Percentiles rank a stretch among this genome's conserved stretches.
These are phyloP conservation scores for Labrus mixtus DNA, from an alignment of 2,113 vertebrate genomes.

Conservation along the genomic window DNA sequence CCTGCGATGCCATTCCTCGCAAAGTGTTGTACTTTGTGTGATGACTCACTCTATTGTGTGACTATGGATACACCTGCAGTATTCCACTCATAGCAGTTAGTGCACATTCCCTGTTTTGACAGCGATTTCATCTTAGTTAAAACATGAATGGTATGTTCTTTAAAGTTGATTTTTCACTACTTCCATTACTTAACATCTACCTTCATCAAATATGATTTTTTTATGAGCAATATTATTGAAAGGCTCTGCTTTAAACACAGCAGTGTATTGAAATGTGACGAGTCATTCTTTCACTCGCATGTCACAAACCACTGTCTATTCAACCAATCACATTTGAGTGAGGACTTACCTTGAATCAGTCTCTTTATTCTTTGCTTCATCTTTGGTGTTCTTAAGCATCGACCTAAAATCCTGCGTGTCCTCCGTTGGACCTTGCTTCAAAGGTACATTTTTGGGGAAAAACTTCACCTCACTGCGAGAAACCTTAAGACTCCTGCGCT, in stretches of 20 bases:
- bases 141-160: neutral
- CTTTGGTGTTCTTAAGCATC: conserved; percentile 7
- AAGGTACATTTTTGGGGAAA: conserved; percentile 70
- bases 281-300: conserved; percentile 11
- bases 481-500: conserved; percentile 80
- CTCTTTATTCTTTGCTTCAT: conserved; percentile 38
- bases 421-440: conserved; percentile 30
- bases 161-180: neutral
- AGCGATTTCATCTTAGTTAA: conserved; percentile 5
- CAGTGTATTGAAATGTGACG: neutral
- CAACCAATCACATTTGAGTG: neutral
- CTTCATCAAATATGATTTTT: neutral
- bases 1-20: neutral
- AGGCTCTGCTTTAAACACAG: neutral
- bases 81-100: conserved; percentile 28
- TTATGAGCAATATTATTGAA: neutral
- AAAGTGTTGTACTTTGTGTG: conserved; percentile 39
- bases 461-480: conserved; percentile 78
- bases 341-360: conserved; percentile 61
- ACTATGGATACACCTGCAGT: conserved; percentile 15
- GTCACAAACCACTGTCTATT: neutral
- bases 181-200: conserved; percentile 2
- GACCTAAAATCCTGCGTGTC: conserved; percentile 8
- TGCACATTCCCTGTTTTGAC: conserved; percentile 10
- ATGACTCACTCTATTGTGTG: conserved; percentile 54